Percentiles rank a stretch among this genome's conserved stretches.
Conservation (phyloP, 2,113 vertebrate species). For the Eudyptes chrysolophus region DNA sequence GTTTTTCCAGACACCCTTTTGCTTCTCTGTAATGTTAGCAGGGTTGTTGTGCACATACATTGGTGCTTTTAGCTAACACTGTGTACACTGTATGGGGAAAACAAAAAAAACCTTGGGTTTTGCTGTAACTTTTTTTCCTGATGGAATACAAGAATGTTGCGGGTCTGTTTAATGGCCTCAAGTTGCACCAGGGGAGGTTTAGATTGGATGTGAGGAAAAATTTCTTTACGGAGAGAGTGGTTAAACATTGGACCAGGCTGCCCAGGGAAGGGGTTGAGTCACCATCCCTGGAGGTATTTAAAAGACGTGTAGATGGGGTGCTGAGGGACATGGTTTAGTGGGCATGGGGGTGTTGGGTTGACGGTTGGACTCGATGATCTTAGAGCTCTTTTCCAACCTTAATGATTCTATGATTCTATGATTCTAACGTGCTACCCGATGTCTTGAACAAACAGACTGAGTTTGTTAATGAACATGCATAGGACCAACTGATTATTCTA, state of each 20-base stretch:
- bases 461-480: not conserved
- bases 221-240: too few relatives aligned
- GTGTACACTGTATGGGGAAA: not conserved
- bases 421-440: rapidly evolving
- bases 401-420: too few relatives aligned
- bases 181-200: too few relatives aligned
- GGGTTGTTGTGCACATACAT: not conserved
- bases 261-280: too few relatives aligned
- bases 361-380: too few relatives aligned
- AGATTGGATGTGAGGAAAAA: too few relatives aligned
- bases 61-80: not conserved
- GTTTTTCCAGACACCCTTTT: not conserved
- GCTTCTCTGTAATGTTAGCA: not conserved
- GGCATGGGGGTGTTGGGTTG: too few relatives aligned
- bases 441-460: not conserved
- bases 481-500: not conserved
- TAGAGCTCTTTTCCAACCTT: too few relatives aligned
- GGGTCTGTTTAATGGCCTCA: not conserved
- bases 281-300: too few relatives aligned
- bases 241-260: too few relatives aligned
- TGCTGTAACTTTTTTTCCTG: not conserved
- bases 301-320: too few relatives aligned
- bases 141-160: not conserved
- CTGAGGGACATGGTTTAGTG: too few relatives aligned
- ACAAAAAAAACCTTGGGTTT: not conserved